These are phyloP conservation scores for Nannoperca obscura DNA, from an alignment of 2,797 vertebrate species.

Conservation along the genomic window DNA sequence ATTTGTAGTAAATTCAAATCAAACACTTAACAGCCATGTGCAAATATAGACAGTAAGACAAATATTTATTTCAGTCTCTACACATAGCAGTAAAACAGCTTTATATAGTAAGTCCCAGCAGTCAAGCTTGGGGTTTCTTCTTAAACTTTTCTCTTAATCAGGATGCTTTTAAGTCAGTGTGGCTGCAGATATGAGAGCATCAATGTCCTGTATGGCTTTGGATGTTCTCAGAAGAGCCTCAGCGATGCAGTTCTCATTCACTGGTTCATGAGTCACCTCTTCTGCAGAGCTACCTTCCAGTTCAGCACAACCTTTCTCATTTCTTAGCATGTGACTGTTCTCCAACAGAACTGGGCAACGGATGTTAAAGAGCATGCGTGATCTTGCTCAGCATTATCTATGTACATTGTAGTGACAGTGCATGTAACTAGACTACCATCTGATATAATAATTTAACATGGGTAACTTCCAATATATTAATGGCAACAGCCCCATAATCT, in stretches of 20 bases:
- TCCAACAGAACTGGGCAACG: conserved; percentile 78
- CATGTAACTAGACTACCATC: background rate
- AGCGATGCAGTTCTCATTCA: conserved; percentile 64
- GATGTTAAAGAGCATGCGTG: conserved; percentile 67
- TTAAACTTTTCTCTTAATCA: background rate
- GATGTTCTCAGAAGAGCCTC: conserved; percentile 81
- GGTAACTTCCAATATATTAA: background rate
- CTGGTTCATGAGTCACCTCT: conserved; percentile 17
- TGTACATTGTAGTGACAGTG: background rate
- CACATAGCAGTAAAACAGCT: background rate
- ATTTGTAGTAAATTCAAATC: background rate
- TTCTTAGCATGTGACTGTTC: conserved; percentile 59
- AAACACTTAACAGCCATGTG: background rate
- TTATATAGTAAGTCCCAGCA: background rate
- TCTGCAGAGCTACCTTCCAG: conserved; percentile 1
- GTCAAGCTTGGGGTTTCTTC: background rate
- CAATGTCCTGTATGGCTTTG: conserved; percentile 82
- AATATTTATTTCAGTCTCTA: conserved; percentile 23
- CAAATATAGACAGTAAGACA: background rate
- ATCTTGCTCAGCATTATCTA: background rate
- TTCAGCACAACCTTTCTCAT: conserved; percentile 13
- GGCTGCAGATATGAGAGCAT: conserved; percentile 70
- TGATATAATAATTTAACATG: background rate
- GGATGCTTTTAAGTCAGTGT: conserved; percentile 35
- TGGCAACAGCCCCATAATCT: background rate